Evolutionary conservation across 2,888 invertebrate genomes (phyloP), one percentile per base, ranked within the genome.

Genomic region (Mythimna loreyi): DNA sequence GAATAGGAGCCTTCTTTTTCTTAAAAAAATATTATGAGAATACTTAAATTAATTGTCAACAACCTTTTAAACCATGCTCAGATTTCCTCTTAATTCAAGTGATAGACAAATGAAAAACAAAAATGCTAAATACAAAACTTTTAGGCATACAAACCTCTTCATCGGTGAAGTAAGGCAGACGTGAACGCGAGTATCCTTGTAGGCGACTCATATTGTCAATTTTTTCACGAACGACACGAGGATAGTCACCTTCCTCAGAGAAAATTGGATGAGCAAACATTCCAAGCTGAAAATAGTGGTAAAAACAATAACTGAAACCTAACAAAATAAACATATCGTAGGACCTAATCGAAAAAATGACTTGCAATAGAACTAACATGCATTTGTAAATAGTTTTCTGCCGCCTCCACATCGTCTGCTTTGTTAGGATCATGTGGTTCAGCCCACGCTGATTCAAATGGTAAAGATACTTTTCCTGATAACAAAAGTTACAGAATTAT

Each of bases 391-490:
- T 95, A 96, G 82, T 94, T 87, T 55, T 97, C 96, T 0, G 96
- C 95, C 0, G 96, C 97, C 60, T 93, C 92, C 0, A 88, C 78
- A 72, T 97, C 97, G 59, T 93, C 93, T 43, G 82, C 55, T 13
- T 91, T 89, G 0, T 89, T 89, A 33, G 89, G 85, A 49, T 95
- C 91, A 83, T 94, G 92, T 6, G 97, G 96, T 80, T 96, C 95
- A 21, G 93, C 96, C 96, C 96, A 97, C 79, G 93, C 92, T 0
- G 96, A 90, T 75, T 96, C 96, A 23, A 97, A 85, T 0, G 96
- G 96, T 49, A 97, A 96, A 21, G 97, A 97, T 68, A 97, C 91
- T 90, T 92, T 94, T 40, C 97, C 97, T 97, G 85, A 16, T n/a
- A n/a, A n/a, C n/a, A n/a, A n/a, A n/a, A n/a, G n/a, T n/a, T n/a